Evolutionary conservation across 2,888 invertebrate genomes (phyloP).

Genomic region (Sarcophaga caerulescens): DNA sequence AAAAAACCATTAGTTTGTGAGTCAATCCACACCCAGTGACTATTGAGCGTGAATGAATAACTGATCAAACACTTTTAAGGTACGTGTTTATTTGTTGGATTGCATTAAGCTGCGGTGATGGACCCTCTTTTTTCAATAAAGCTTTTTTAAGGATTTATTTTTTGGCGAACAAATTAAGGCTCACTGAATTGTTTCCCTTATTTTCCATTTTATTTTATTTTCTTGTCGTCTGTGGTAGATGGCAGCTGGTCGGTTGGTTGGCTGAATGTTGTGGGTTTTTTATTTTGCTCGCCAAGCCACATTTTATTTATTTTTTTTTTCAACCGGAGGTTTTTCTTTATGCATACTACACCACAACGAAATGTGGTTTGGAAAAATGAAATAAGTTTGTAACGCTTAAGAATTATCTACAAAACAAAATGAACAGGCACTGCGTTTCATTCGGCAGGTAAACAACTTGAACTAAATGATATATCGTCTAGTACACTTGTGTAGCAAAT

Average conservation of each 20-base stretch:
- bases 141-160: too few relatives aligned
- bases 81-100: conserved; percentile 13
- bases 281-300: conserved; percentile 34
- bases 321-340: background rate
- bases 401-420: too few relatives aligned
- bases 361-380: too few relatives aligned
- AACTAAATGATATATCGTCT: too few relatives aligned
- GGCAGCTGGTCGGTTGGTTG: background rate
- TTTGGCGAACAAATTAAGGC: conserved; percentile 30
- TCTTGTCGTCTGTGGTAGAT: background rate
- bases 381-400: too few relatives aligned
- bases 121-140: too few relatives aligned
- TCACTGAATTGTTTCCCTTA: conserved; percentile 41
- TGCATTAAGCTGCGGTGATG: too few relatives aligned
- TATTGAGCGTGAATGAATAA: background rate
- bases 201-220: background rate
- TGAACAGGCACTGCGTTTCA: too few relatives aligned
- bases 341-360: background rate
- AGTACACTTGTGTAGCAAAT: too few relatives aligned
- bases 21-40: too few relatives aligned
- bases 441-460: too few relatives aligned
- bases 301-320: conserved; percentile 49
- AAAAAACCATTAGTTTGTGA: too few relatives aligned
- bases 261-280: conserved; percentile 2
- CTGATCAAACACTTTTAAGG: background rate